Evolutionary conservation across 2,797 vertebrate genomes (phyloP).

Genomic region (Cyclura pinguis): DNA sequence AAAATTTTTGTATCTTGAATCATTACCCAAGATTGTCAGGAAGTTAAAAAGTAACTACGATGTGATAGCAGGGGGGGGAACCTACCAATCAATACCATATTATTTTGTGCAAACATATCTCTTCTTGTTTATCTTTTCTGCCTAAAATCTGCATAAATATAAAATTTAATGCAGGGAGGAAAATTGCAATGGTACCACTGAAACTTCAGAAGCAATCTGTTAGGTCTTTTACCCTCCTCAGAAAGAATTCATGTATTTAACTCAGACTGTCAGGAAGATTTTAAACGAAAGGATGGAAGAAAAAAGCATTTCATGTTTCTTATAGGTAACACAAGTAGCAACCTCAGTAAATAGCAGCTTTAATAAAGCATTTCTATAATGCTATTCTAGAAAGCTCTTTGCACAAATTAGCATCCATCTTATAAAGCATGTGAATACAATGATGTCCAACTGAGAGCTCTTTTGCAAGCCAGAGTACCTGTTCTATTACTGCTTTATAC

Average conservation of each 20-base stretch:
- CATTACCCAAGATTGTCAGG: background rate
- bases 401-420: background rate
- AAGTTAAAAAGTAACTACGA: background rate
- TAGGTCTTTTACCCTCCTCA: background rate
- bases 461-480: background rate
- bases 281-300: background rate
- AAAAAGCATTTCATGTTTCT: background rate
- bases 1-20: background rate
- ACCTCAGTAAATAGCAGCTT: background rate
- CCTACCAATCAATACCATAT: background rate
- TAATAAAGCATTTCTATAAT: background rate
- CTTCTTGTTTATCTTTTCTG: background rate
- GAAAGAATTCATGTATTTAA: background rate
- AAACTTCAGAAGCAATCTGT: background rate
- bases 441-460: background rate
- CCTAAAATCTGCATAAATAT: background rate
- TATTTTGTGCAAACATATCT: slow-evolving; percentile 10
- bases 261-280: background rate
- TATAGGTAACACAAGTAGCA: background rate
- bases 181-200: background rate
- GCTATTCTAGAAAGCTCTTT: no score
- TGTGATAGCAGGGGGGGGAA: no score
- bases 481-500: background rate
- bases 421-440: background rate
- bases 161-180: background rate